Base-by-base conservation (phyloP, 2,113 vertebrate genomes). In the Mus pahari region DNA sequence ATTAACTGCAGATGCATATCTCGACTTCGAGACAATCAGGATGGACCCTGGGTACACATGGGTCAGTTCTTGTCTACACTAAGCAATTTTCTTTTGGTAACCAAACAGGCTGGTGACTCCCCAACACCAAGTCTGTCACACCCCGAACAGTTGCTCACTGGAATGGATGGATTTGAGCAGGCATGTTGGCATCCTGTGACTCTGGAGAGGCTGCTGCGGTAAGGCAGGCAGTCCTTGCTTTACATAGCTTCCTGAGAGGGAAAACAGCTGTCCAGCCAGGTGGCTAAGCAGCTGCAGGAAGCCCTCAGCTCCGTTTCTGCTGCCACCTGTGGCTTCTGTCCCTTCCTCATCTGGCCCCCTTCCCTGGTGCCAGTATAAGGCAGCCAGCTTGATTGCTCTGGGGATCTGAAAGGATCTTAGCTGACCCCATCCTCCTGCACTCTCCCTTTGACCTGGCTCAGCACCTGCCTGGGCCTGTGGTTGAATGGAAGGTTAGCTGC, bases 181-280 rank as follows among this genome's bases (percentile, higher is more conserved):
- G 91, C 95, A 22, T 89, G 17, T 68, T 92, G 95, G 96, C 95
- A 78, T 79, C 60, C 62, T 24, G 70, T 71, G 68, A 62, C 79
- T 84, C 90, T 92, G 31, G 0, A 7, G 19, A 95, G 86, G 83
- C 92, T 64, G 10, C 11, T 19, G 70, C 12, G 45, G 73, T 68
- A 95, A 93, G 91, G 53, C 92, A 62, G 91, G 78, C 92, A 64
- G 95, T 68, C 89, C 89, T 87, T 77, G 81, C 95, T 66, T 86
- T 64, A 89, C 94, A 87, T 7, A 95, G 92, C 86, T 92, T 91
- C 86, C 92, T 26, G 77, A 45, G n/a, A 81, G 22, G 8, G 48
- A 95, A 45, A 96, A 95, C 97, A 98, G 97, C 96, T 97, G 97
- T 91, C 95, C 62, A 17, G 95, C 96, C 97, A 97, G 97, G 96